These are phyloP conservation scores for Hoplias malabaricus DNA, from an alignment of 2,113 vertebrate genomes.

Conservation along the genomic window DNA sequence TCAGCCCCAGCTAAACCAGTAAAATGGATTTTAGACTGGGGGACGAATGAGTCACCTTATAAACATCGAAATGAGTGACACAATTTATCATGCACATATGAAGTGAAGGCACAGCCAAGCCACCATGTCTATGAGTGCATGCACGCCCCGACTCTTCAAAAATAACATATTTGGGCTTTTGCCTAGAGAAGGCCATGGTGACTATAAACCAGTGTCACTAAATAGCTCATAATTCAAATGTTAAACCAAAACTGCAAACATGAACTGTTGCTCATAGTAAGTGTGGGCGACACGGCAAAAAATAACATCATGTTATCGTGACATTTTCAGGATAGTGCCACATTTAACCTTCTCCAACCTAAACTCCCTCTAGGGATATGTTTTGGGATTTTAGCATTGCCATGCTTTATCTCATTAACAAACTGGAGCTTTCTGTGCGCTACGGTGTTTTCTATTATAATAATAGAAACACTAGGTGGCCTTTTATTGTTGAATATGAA, in stretches of 20 bases:
- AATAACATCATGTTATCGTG: background rate
- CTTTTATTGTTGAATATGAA: too few species aligned
- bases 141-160: background rate
- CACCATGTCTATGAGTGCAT: background rate
- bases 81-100: background rate
- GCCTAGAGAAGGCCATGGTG: background rate
- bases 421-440: too few species aligned
- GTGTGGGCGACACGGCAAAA: background rate
- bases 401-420: too few species aligned
- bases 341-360: too few species aligned
- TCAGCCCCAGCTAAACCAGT: slow-evolving; percentile 4
- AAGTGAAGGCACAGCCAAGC: background rate
- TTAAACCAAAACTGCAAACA: background rate
- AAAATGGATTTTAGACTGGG: background rate
- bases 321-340: too few species aligned
- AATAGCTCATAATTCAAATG: background rate
- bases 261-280: background rate
- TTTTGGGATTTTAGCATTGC: too few species aligned
- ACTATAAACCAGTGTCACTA: background rate
- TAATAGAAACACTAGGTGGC: too few species aligned
- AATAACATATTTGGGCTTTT: background rate
- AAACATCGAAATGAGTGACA: background rate
- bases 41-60: slow-evolving; percentile 9
- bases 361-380: too few species aligned
- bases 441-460: too few species aligned